Evolutionary conservation across 1,140 invertebrate species (phyloP).

Genomic region (Heliconius melpomene): DNA sequence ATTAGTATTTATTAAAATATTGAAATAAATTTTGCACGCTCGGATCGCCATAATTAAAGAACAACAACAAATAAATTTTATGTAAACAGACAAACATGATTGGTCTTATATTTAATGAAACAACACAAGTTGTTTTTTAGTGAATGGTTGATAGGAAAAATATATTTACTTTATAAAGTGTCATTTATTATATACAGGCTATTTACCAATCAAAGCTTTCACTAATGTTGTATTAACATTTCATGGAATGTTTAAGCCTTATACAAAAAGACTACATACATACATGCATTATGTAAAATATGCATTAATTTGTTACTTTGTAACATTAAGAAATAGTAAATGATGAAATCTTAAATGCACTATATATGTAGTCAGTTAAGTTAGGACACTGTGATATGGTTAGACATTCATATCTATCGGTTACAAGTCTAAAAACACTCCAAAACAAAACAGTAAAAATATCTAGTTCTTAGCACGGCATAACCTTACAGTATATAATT

Average conservation of each 20-base stretch:
- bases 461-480: slow-evolving; percentile 63
- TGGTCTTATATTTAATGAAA: slow-evolving; percentile 6
- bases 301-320: slow-evolving; percentile 20
- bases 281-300: slow-evolving; percentile 43
- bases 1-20: slow-evolving; percentile 24
- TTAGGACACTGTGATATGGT: slow-evolving; percentile 63
- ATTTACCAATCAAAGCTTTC: slow-evolving; percentile 70
- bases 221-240: slow-evolving; percentile 66
- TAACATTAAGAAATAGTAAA: slow-evolving; percentile 33
- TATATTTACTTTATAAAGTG: slow-evolving; percentile 38
- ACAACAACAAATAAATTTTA: too few relatives aligned
- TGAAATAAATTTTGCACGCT: too few relatives aligned
- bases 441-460: slow-evolving; percentile 66
- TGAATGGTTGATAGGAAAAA: slow-evolving; percentile 36
- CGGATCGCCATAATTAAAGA: too few relatives aligned
- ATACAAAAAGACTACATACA: slow-evolving; percentile 69
- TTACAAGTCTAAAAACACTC: slow-evolving; percentile 71
- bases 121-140: not conserved
- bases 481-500: not conserved
- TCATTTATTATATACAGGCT: slow-evolving; percentile 57
- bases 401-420: slow-evolving; percentile 57
- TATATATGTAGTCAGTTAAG: slow-evolving; percentile 65
- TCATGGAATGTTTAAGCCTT: slow-evolving; percentile 79
- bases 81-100: slow-evolving; percentile 24
- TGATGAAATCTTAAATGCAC: slow-evolving; percentile 43